These are phyloP conservation scores for Dasypogon diadema DNA, from an alignment of 2,888 invertebrate species.

Conservation along the genomic window DNA sequence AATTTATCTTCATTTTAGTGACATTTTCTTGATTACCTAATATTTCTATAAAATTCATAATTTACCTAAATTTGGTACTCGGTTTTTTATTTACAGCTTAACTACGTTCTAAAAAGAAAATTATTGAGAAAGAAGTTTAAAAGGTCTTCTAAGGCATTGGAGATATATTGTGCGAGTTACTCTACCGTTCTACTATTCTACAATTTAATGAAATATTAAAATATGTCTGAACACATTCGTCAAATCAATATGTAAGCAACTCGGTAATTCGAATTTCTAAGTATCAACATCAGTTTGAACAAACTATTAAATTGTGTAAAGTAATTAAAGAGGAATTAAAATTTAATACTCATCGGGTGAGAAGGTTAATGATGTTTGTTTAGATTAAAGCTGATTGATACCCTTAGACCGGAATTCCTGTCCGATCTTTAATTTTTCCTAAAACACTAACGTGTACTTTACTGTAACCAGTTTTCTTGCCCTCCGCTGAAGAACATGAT, in stretches of 20 bases:
- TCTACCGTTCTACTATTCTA: not conserved
- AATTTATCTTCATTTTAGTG: too few relatives aligned
- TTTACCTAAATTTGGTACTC: too few relatives aligned
- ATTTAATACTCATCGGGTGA: not conserved
- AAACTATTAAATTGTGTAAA: not conserved
- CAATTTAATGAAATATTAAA: not conserved
- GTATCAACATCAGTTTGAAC: too few relatives aligned
- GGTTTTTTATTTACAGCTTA: too few relatives aligned
- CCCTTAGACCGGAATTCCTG: slow-evolving; percentile 67
- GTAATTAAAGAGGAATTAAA: not conserved
- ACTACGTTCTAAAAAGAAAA: not conserved
- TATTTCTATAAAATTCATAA: too few relatives aligned
- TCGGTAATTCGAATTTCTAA: too few relatives aligned
- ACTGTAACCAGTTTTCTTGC: slow-evolving; percentile 62
- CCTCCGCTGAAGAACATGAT: slow-evolving; percentile 62
- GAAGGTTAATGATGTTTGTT: not conserved
- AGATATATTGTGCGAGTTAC: slow-evolving; percentile 51
- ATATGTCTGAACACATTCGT: not conserved
- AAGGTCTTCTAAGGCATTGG: slow-evolving; percentile 53
- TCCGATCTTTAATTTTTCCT: slow-evolving; percentile 68
- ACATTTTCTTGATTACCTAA: too few relatives aligned
- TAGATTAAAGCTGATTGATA: slow-evolving; percentile 28
- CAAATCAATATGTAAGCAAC: not conserved
- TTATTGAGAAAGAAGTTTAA: not conserved
- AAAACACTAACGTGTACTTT: slow-evolving; percentile 68